Evolutionary conservation across 2,888 invertebrate species (phyloP), one percentile per base, ranked within the genome.

Genomic region (Eilema depressum): DNA sequence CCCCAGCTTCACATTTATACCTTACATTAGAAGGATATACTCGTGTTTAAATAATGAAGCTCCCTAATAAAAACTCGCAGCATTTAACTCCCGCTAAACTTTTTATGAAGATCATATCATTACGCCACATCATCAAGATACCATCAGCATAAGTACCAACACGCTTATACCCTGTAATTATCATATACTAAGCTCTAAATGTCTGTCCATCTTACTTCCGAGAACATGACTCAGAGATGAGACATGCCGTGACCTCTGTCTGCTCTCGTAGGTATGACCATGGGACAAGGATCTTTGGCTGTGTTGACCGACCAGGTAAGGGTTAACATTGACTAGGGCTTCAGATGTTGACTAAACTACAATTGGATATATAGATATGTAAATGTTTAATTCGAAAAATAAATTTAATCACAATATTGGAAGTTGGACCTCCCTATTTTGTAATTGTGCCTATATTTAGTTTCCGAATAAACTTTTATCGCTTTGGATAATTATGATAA

Each of bases 191-290:
- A 23, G 26, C 25, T 41, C n/a, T 70, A 67, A n/a, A 78, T 71
- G 73, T 67, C 59, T 56, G 28, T 53, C 5, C 66, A 82, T 82
- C 80, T 80, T 66, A 20, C 8, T 80, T 60, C 82, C 4, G 2
- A 73, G 82, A 77, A 80, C 12, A 47, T 82, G 82, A 80, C 66
- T 80, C 80, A 77, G 30, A 17, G 17, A 8, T 56, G 33, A 71
- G 71, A 73, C 69, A 63, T 67, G 63, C 59, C 10, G 53, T 79
- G 71, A 79, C 80, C 80, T 72, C 60, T 71, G 73, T 66, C 25
- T 41, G 71, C 23, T 60, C 28, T 59, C 33, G 14, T 67, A n/a
- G n/a, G n/a, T n/a, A 23, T 62, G 62, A 66, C 33, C 28, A n/a
- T 63, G 62, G 23, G 23, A 23, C 56, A 14, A 53, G 20, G 20